A percentile compares a stretch with the other conserved stretches of the same genome.
These are phyloP conservation scores for Heptranchias perlo DNA, from an alignment of 2,113 vertebrate species.

Conservation along the genomic window DNA sequence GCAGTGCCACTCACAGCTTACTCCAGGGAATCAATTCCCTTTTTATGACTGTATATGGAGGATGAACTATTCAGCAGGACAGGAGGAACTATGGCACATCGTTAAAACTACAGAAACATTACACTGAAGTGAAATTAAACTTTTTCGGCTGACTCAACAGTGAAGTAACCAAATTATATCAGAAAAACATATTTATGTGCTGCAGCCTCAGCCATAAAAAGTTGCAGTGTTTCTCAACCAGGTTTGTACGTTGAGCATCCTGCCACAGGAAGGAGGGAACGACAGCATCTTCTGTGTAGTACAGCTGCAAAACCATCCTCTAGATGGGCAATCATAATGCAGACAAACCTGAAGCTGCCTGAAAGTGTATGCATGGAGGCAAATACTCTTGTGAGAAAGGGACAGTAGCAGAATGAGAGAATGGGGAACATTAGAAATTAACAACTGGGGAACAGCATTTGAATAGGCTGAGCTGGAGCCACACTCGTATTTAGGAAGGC, in stretches of 20 bases:
- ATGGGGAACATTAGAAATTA: not conserved
- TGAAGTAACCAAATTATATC: too few species aligned
- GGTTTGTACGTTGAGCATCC: not conserved
- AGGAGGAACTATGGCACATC: not conserved
- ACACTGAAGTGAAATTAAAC: not conserved
- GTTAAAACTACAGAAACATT: not conserved
- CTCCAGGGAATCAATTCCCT: not conserved
- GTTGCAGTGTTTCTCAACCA: not conserved
- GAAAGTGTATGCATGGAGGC: not conserved
- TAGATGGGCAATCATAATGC: not conserved
- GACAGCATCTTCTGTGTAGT: not conserved
- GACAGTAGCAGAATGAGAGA: not conserved
- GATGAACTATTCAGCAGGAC: not conserved
- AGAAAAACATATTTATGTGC: not conserved
- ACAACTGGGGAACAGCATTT: not conserved
- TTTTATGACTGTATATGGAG: not conserved
- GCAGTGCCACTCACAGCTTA: not conserved
- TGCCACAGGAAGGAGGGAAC: not conserved
- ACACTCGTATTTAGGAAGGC: not conserved
- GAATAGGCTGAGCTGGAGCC: not conserved
- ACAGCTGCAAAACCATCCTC: not conserved
- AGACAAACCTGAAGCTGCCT: not conserved
- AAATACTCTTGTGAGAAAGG: not conserved
- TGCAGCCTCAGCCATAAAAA: not conserved
- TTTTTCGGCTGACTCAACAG: not conserved